Conservation (phyloP, 2,113 vertebrate species). For the Mastomys coucha region DNA sequence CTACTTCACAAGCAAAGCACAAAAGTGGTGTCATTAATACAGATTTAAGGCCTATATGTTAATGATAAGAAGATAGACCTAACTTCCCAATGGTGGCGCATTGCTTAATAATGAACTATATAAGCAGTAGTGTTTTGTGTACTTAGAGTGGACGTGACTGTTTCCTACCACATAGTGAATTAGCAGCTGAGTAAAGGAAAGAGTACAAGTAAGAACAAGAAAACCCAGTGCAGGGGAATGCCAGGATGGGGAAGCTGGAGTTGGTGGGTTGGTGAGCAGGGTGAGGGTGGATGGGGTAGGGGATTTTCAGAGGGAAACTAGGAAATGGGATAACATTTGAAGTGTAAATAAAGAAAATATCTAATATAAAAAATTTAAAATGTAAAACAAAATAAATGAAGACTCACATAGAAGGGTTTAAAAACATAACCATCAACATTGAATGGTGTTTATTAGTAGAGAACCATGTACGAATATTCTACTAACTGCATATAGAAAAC, state of each 20-base stretch:
- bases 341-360: too few relatives aligned
- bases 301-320: too few relatives aligned
- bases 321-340: too few relatives aligned
- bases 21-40: not conserved
- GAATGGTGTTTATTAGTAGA: not conserved
- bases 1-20: not conserved
- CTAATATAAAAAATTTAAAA: too few relatives aligned
- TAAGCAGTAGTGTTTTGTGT: not conserved
- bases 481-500: not conserved
- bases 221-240: not conserved
- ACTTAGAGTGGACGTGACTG: not conserved
- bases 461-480: not conserved
- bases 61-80: not conserved
- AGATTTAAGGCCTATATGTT: not conserved
- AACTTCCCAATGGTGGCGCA: not conserved
- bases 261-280: too few relatives aligned
- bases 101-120: too few relatives aligned
- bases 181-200: not conserved
- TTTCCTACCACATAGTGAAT: too few relatives aligned
- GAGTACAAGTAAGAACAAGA: not conserved
- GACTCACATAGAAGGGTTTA: not conserved
- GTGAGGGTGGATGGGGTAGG: too few relatives aligned
- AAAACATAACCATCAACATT: not conserved
- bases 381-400: not conserved
- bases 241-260: too few relatives aligned